Percentiles rank a stretch among this genome's conserved stretches.
Evolutionary conservation across 2,888 invertebrate genomes (phyloP).

Genomic region (Xestia xanthographa): DNA sequence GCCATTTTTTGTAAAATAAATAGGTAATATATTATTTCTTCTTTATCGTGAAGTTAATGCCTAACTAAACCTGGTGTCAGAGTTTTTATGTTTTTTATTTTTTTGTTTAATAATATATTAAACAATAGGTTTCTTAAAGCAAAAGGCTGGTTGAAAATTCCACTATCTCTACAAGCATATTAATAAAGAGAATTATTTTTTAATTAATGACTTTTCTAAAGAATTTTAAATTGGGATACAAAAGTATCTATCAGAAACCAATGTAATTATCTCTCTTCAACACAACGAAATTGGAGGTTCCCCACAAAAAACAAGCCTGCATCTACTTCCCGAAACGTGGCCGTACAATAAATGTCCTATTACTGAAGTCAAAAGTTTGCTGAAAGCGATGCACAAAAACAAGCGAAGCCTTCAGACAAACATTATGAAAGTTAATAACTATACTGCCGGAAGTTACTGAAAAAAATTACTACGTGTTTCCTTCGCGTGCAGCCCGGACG

Average conservation of each 20-base stretch:
- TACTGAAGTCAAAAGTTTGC: conserved; percentile 32
- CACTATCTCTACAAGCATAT: not conserved
- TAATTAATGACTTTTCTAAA: not conserved
- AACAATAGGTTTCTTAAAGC: too few relatives aligned
- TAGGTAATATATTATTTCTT: too few relatives aligned
- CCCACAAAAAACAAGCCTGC: conserved; percentile 4
- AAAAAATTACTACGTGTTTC: conserved; percentile 64
- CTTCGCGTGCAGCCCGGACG: conserved; percentile 66
- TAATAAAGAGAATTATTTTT: too few relatives aligned
- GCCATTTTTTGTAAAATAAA: not conserved
- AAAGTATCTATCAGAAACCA: not conserved
- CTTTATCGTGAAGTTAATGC: too few relatives aligned
- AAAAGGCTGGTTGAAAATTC: too few relatives aligned
- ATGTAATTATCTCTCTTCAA: not conserved
- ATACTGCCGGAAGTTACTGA: conserved; percentile 69
- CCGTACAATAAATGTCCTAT: conserved; percentile 49
- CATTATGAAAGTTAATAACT: conserved; percentile 73
- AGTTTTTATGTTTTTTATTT: too few relatives aligned
- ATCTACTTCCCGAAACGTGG: conserved; percentile 16
- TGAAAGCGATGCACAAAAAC: conserved; percentile 65
- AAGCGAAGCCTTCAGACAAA: conserved; percentile 62
- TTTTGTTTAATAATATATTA: too few relatives aligned
- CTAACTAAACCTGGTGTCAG: too few relatives aligned
- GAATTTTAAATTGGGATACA: not conserved
- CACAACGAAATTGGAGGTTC: not conserved